These are phyloP conservation scores for Apodemia duryi DNA, from an alignment of 2,888 invertebrate species.

Conservation along the genomic window DNA sequence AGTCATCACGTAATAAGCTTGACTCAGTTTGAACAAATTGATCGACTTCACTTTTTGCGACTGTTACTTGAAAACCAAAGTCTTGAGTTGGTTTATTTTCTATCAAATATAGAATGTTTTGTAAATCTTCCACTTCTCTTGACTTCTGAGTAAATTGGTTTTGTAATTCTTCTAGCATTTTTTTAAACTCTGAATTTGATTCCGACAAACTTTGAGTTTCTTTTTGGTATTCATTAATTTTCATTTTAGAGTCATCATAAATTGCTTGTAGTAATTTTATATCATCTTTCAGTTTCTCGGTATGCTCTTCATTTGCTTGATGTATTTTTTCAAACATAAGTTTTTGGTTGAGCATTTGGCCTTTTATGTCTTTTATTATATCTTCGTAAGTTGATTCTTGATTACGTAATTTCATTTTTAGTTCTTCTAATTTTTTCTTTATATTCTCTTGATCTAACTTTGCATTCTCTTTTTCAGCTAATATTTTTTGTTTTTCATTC, in stretches of 20 bases:
- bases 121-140: conserved; percentile 42
- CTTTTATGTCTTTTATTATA: conserved; percentile 55
- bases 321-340: conserved; percentile 55
- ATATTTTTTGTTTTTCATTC: conserved; percentile 62
- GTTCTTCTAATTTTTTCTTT: conserved; percentile 46
- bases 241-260: conserved; percentile 45
- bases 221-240: conserved; percentile 44
- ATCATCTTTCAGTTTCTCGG: conserved; percentile 53
- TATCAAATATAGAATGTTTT: conserved; percentile 40
- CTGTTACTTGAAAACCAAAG: conserved; percentile 35
- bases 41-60: conserved; percentile 17
- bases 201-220: conserved; percentile 35
- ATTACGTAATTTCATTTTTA: conserved; percentile 49
- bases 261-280: conserved; percentile 44
- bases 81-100: conserved; percentile 38
- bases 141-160: conserved; percentile 35
- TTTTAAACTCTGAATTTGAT: conserved; percentile 39
- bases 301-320: conserved; percentile 46
- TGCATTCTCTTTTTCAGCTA: conserved; percentile 61
- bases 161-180: conserved; percentile 40
- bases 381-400: conserved; percentile 45
- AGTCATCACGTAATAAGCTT: conserved; percentile 19
- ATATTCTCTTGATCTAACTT: conserved; percentile 47
- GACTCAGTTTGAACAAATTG: conserved; percentile 38
- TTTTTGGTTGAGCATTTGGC: conserved; percentile 56